Conservation (phyloP, 2,888 invertebrate genomes). For the Caenorhabditis japonica region DNA sequence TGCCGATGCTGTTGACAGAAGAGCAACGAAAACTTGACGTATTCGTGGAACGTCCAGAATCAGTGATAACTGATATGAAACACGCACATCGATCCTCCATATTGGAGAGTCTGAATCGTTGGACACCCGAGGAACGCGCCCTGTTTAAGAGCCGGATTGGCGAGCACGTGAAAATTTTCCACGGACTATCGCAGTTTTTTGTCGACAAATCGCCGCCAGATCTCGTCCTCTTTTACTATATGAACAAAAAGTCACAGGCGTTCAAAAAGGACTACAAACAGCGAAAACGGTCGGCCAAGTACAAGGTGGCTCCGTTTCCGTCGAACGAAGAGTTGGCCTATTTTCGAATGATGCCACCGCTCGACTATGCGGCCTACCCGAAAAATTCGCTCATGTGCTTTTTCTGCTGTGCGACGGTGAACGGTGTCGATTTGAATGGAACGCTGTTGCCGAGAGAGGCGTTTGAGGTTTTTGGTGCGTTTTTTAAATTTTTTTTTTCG, state of each 20-base stretch:
- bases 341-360: constrained; percentile 27
- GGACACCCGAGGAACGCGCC: constrained; percentile 24
- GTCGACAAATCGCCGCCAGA: constrained; percentile 37
- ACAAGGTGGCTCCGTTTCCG: constrained; percentile 40
- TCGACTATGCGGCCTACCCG: constrained; percentile 25
- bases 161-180: constrained; percentile 47
- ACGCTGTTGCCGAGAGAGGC: constrained; percentile 32
- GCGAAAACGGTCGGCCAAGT: constrained; percentile 24
- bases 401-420: constrained; percentile 38
- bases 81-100: constrained; percentile 18
- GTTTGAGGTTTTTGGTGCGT: constrained; percentile 39
- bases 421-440: constrained; percentile 34
- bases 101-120: constrained; percentile 3
- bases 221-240: constrained; percentile 43
- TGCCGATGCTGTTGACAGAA: constrained; percentile 31
- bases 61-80: constrained; percentile 33
- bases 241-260: constrained; percentile 34
- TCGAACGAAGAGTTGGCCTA: constrained; percentile 38
- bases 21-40: constrained; percentile 19
- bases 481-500: not conserved
- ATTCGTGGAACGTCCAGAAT: constrained; percentile 24
- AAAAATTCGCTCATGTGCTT: constrained; percentile 32
- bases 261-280: constrained; percentile 45
- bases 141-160: constrained; percentile 30
- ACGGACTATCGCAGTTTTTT: constrained; percentile 33